phyloP scores from a whole-genome alignment of 2,888 invertebrate species.

The Drosophila niveifrons region DNA sequence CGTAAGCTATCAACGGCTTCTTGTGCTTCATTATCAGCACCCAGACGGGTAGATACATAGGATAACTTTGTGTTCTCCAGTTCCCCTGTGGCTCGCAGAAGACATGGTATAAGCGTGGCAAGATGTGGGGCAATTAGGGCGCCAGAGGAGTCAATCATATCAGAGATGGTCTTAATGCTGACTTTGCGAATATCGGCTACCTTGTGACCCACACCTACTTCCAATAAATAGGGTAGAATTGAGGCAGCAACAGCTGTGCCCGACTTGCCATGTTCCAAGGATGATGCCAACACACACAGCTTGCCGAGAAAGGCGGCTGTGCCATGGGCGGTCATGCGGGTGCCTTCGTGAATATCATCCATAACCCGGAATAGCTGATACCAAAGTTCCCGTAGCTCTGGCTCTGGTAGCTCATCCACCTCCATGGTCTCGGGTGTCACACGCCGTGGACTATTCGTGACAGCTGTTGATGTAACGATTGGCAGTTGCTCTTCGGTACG shows the following conservation, averaged over 20 bases:
- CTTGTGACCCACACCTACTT: slow-evolving; percentile 91
- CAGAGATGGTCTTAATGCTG: slow-evolving; percentile 94
- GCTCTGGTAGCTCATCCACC: slow-evolving; percentile 83
- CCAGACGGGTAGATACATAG: slow-evolving; percentile 91
- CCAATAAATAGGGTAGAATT: slow-evolving; percentile 92
- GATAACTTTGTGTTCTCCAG: slow-evolving; percentile 92
- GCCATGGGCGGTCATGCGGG: slow-evolving; percentile 90
- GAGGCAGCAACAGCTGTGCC: slow-evolving; percentile 90
- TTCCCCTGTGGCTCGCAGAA: slow-evolving; percentile 94
- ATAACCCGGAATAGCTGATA: slow-evolving; percentile 94
- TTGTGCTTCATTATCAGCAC: slow-evolving; percentile 89
- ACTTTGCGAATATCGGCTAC: slow-evolving; percentile 92
- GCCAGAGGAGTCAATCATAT: slow-evolving; percentile 93
- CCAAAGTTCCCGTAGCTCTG: slow-evolving; percentile 87
- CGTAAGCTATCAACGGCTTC: slow-evolving; percentile 92
- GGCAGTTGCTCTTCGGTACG: slow-evolving; percentile 76
- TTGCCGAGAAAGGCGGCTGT: slow-evolving; percentile 91
- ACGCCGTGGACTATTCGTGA: slow-evolving; percentile 24
- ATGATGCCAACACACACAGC: slow-evolving; percentile 91
- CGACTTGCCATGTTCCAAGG: slow-evolving; percentile 89
- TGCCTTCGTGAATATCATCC: slow-evolving; percentile 97
- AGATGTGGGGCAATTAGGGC: slow-evolving; percentile 92
- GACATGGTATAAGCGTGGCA: slow-evolving; percentile 91
- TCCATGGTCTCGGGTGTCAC: slow-evolving; percentile 58
- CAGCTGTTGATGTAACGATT: neutral